A percentile compares a stretch with the other conserved stretches of the same genome.
phyloP scores from a whole-genome alignment of 2,797 vertebrate species.

The Pantherophis vulpinus region DNA sequence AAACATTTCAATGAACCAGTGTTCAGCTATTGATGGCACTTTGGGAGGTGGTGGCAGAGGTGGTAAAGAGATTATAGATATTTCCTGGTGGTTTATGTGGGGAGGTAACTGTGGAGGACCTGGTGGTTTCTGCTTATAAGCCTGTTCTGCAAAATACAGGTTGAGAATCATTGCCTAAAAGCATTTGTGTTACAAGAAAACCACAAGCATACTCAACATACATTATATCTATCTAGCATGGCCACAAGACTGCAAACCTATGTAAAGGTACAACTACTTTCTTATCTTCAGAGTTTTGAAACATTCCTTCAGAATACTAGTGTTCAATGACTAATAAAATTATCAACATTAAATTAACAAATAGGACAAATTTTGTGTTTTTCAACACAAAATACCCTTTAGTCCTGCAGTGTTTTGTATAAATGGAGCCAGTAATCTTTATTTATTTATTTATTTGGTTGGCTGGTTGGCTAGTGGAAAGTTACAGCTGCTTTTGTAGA shows the following conservation, averaged over 20 bases:
- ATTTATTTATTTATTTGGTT: background rate
- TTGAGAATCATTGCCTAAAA: background rate
- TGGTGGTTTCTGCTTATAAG: background rate
- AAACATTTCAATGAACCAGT: background rate
- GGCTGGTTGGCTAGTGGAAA: slow-evolving; percentile 44
- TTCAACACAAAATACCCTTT: slow-evolving; percentile 1
- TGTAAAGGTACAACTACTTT: background rate
- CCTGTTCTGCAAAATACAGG: background rate
- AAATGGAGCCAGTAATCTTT: slow-evolving; percentile 38
- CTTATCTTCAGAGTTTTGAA: background rate
- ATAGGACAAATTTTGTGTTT: slow-evolving; percentile 39
- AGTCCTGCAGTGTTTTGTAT: slow-evolving; percentile 15
- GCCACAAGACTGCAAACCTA: background rate
- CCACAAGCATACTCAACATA: background rate
- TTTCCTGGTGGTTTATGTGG: background rate
- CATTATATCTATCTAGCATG: background rate
- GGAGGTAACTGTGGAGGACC: background rate
- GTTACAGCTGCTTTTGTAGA: slow-evolving; percentile 49
- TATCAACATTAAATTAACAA: slow-evolving; percentile 29
- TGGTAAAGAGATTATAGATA: background rate
- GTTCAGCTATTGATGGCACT: background rate
- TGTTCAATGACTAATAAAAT: background rate
- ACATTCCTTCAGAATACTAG: background rate
- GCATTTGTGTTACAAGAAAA: background rate
- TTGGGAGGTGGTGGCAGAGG: background rate